Conservation (phyloP, 2,113 vertebrate species). For the Ancistrus triradiatus region DNA sequence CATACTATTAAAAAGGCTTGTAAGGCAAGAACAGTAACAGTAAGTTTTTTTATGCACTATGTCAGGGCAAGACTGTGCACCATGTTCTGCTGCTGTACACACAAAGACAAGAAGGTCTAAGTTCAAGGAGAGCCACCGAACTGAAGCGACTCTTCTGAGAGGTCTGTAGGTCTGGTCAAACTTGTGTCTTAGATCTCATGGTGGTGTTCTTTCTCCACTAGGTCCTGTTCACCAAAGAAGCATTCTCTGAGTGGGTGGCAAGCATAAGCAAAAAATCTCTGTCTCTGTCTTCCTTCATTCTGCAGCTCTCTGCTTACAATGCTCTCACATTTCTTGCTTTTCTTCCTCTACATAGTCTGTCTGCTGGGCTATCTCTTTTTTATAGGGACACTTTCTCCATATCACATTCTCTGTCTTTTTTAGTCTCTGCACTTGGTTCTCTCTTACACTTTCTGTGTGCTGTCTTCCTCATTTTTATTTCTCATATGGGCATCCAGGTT, state of each 20-base stretch:
- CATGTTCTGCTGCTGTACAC: constrained; percentile 9
- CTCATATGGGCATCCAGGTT: constrained; percentile 20
- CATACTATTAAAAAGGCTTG: no score
- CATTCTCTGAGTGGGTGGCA: constrained; percentile 30
- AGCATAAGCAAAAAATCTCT: constrained; percentile 25
- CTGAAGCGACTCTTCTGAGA: constrained; percentile 7
- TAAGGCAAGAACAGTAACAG: no score
- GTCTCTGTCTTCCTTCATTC: constrained; percentile 20
- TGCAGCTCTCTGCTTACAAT: not conserved
- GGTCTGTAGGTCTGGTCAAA: constrained; percentile 18
- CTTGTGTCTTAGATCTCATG: constrained; percentile 14
- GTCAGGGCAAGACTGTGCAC: not conserved
- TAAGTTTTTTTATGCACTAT: no score
- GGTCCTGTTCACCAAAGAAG: constrained; percentile 31
- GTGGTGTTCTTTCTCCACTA: constrained; percentile 14
- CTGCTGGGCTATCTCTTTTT: not conserved
- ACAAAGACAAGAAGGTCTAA: constrained; percentile 24
- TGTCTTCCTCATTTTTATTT: not conserved
- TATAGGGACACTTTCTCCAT: not conserved
- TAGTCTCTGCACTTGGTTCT: not conserved
- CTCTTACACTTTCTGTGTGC: constrained; percentile 1
- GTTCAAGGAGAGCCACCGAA: constrained; percentile 16
- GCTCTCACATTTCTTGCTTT: not conserved
- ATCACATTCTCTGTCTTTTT: constrained; percentile 12
- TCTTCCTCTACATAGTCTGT: constrained; percentile 1